phyloP scores from a whole-genome alignment of 2,888 invertebrate species.

The Sicus ferrugineus region DNA sequence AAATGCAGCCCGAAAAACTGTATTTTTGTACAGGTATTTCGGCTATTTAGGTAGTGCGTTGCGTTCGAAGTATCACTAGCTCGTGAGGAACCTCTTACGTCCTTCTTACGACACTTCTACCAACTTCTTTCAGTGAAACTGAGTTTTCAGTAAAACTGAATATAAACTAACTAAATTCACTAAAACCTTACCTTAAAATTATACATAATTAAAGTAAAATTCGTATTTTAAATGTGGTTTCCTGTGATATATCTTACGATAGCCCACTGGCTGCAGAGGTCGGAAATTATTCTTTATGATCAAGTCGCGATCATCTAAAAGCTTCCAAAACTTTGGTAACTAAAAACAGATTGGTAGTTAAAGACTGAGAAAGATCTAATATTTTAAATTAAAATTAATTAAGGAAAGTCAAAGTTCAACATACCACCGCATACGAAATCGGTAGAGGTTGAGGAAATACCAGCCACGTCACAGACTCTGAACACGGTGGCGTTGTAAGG shows the following conservation, averaged over 20 bases:
- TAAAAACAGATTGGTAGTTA: slow-evolving; percentile 28
- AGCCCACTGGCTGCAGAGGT: slow-evolving; percentile 48
- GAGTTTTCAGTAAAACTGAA: neutral
- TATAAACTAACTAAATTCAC: neutral
- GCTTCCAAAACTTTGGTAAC: slow-evolving; percentile 54
- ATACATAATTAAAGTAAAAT: slow-evolving; percentile 30
- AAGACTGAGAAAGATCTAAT: neutral
- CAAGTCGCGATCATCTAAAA: slow-evolving; percentile 44
- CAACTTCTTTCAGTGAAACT: neutral
- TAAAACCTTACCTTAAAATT: neutral
- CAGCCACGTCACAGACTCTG: slow-evolving; percentile 77
- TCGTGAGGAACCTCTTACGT: too few relatives aligned
- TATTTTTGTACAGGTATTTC: too few relatives aligned
- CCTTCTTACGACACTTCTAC: too few relatives aligned
- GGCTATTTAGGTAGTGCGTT: too few relatives aligned
- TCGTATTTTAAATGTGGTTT: slow-evolving; percentile 33
- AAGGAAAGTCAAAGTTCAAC: neutral
- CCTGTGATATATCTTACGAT: slow-evolving; percentile 51
- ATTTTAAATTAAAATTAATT: neutral
- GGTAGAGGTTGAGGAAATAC: slow-evolving; percentile 69
- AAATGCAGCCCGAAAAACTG: too few relatives aligned
- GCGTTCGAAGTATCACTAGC: too few relatives aligned
- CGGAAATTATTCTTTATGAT: slow-evolving; percentile 50
- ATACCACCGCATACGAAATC: slow-evolving; percentile 57
- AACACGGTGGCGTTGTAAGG: slow-evolving; percentile 77